Base-by-base conservation (phyloP, 2,797 vertebrate species). In the Neolamprologus multifasciatus region DNA sequence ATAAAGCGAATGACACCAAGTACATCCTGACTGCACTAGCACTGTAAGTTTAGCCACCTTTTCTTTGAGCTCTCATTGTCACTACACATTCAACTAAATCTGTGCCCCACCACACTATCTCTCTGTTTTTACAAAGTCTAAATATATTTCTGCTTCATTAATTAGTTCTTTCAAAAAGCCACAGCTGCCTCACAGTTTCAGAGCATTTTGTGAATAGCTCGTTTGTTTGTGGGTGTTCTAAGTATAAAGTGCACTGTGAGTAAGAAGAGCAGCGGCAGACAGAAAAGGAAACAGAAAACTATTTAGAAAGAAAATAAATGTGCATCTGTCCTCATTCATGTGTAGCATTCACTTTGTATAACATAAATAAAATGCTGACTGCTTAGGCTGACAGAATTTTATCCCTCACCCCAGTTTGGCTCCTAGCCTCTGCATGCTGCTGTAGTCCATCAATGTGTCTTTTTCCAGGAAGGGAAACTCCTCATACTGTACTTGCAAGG, bases 401-500 rank as follows among this genome's bases (percentile, higher is more conserved):
- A 51, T 43, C 45, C 21, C 97, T 94, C 94, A 99, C 99, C 98
- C 98, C 19, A 99, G 95, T 80, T 99, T 99, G 82, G 99, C 98
- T 16, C 98, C 98, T 6, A 99, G 97, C 45, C 98, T 96, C 95
- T 99, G 98, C 97, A 99, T 98, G 78, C 97, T 98, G 94, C 90
- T 98, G 94, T 97, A 98, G 93, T 99, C 98, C 97, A 98, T 95
- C 90, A 98, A 77, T 0, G 97, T 94, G 26, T 99, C 98, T 0
- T 94, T 98, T 88, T 99, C 99, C 88, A 99, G 91, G 69, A 98
- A 95, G 3, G 98, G 97, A 84, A 99, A 99, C 83, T 99, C 99
- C 90, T 99, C 99, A 11, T 99, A 99, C 59, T 97, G 97, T 2
- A 91, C 93, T 81, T 96, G 94, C 14, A 88, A 78, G 3, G 96